phyloP scores from a whole-genome alignment of 2,113 vertebrate genomes.

The Lophius piscatorius region DNA sequence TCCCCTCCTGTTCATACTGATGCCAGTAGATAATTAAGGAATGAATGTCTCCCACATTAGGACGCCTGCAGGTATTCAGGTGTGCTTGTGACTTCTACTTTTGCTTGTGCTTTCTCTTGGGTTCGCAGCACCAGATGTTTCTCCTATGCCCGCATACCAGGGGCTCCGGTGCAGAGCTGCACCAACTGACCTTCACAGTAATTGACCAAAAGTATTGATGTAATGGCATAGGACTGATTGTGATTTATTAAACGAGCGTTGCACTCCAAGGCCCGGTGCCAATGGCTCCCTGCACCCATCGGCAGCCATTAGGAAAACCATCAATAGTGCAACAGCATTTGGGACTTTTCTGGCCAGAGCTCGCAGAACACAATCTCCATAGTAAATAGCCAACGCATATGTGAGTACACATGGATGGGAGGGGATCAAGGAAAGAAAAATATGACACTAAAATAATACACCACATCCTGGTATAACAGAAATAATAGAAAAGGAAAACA shows the following conservation, averaged over 20 bases:
- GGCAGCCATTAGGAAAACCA: constrained; percentile 97
- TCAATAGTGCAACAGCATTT: constrained; percentile 96
- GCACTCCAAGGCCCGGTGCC: constrained; percentile 94
- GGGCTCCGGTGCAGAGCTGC: constrained; percentile 84
- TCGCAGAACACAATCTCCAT: constrained; percentile 85
- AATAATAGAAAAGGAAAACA: constrained; percentile 43
- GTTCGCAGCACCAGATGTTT: constrained; percentile 93
- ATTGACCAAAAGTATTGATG: constrained; percentile 99
- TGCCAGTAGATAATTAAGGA: constrained; percentile 33
- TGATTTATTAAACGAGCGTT: constrained; percentile 99
- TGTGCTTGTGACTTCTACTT: constrained; percentile 18
- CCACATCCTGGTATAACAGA: constrained; percentile 20
- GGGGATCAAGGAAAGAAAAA: constrained; percentile 41
- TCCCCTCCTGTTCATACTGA: constrained; percentile 20
- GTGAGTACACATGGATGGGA: constrained; percentile 74
- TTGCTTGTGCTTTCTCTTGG: constrained; percentile 27
- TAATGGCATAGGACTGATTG: constrained; percentile 99
- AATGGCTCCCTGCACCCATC: constrained; percentile 94
- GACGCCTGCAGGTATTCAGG: constrained; percentile 47
- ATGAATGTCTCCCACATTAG: constrained; percentile 3
- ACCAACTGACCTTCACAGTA: constrained; percentile 99
- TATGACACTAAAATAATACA: constrained; percentile 40
- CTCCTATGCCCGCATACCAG: constrained; percentile 89
- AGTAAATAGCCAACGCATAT: constrained; percentile 85
- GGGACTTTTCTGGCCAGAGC: constrained; percentile 81